Conservation (phyloP, 2,888 invertebrate species). For the Microplitis manilae region DNA sequence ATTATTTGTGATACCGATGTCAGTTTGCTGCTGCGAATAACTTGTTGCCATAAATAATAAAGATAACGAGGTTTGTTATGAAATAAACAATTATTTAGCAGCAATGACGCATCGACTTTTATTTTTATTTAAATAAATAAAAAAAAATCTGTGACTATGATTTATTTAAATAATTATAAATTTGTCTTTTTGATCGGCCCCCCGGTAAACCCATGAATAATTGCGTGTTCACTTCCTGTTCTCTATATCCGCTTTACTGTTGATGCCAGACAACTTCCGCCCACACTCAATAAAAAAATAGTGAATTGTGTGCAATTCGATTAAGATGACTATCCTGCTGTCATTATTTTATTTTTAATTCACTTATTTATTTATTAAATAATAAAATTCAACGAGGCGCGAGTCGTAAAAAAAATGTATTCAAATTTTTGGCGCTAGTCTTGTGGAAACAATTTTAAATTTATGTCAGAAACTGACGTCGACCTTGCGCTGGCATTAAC, state of each 20-base stretch:
- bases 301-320: slow-evolving; percentile 53
- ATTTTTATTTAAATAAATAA: not conserved
- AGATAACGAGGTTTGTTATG: not conserved
- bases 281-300: slow-evolving; percentile 53
- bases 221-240: slow-evolving; percentile 55
- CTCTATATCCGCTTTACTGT: slow-evolving; percentile 51
- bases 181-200: slow-evolving; percentile 11
- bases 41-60: slow-evolving; percentile 6
- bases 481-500: not conserved
- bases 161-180: not conserved
- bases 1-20: slow-evolving; percentile 57
- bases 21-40: slow-evolving; percentile 29
- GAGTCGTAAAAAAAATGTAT: not conserved
- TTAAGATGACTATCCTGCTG: slow-evolving; percentile 34
- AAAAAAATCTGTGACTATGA: not conserved
- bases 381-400: not conserved
- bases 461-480: not conserved
- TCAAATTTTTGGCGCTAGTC: slow-evolving; percentile 18
- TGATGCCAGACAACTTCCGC: slow-evolving; percentile 52
- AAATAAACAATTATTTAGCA: not conserved
- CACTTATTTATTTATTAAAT: not conserved
- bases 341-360: not conserved
- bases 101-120: not conserved
- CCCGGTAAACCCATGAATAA: slow-evolving; percentile 55
- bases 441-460: not conserved